Conservation (phyloP, 2,113 vertebrate genomes). For the Myrmecophaga tridactyla region DNA sequence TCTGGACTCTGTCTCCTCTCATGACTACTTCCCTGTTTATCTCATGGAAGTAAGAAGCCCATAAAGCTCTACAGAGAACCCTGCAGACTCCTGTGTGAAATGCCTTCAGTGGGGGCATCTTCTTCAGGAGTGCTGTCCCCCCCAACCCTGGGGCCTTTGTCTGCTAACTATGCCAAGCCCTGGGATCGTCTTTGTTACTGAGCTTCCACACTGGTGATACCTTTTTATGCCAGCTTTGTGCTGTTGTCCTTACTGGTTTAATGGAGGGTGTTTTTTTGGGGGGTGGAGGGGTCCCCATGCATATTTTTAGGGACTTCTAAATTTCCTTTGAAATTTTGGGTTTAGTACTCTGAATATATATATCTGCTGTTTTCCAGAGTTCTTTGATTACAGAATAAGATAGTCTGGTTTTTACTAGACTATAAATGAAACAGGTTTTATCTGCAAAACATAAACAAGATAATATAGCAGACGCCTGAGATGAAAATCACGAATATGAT, state of each 20-base stretch:
- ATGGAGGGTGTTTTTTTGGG: background rate
- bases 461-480: background rate
- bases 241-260: background rate
- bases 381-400: constrained; percentile 33
- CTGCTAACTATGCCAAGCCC: background rate
- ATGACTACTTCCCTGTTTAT: background rate
- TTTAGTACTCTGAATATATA: background rate
- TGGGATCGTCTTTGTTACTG: background rate
- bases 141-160: background rate
- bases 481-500: constrained; percentile 35
- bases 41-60: background rate
- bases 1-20: background rate
- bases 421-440: constrained; percentile 20
- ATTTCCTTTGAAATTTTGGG: constrained; percentile 6
- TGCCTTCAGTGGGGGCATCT: background rate
- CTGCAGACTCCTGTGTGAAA: background rate
- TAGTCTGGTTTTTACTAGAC: constrained; percentile 2
- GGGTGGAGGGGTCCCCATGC: too few relatives aligned
- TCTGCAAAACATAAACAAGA: background rate
- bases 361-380: background rate
- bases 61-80: background rate
- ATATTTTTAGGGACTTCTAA: background rate
- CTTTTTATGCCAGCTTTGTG: background rate
- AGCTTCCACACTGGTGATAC: background rate
- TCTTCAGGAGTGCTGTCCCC: background rate